These are phyloP conservation scores for Lycopodina hypogea DNA, from an alignment of 37 sponge, comb jelly and placozoan species.

Conservation along the genomic window DNA sequence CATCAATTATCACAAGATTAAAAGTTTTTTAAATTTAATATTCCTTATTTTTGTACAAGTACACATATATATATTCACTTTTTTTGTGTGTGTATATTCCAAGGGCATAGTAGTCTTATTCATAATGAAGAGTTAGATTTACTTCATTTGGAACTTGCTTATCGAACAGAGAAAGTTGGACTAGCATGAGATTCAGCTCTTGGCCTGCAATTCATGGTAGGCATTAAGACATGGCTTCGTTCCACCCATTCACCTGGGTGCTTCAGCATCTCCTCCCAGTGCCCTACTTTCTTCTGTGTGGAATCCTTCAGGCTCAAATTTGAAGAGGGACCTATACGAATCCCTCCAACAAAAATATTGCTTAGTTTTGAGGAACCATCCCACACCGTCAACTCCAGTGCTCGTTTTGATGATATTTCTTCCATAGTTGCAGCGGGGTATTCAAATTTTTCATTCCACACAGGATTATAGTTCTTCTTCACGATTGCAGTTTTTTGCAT, in stretches of 20 bases:
- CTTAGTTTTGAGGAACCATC: constrained; percentile 16
- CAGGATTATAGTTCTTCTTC: constrained; percentile 51
- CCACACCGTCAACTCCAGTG: constrained; percentile 62
- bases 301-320: no score
- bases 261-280: constrained; percentile 54
- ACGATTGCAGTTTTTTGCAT: constrained; percentile 48
- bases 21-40: no score
- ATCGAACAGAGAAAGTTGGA: no score
- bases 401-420: constrained; percentile 37
- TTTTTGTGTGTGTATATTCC: no score
- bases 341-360: constrained; percentile 49
- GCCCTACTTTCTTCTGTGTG: constrained; percentile 36
- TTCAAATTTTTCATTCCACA: constrained; percentile 47
- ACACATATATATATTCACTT: no score
- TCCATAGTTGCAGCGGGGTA: constrained; percentile 38
- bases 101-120: no score
- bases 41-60: no score
- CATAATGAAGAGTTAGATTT: no score
- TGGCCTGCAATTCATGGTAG: constrained; percentile 22
- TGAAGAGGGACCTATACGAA: constrained; percentile 61
- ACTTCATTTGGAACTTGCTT: no score
- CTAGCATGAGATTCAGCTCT: no score
- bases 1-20: no score
- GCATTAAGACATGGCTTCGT: constrained; percentile 40
- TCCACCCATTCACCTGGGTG: constrained; percentile 54